phyloP scores from a whole-genome alignment of 2,113 vertebrate genomes.

The Hymenochirus boettgeri region DNA sequence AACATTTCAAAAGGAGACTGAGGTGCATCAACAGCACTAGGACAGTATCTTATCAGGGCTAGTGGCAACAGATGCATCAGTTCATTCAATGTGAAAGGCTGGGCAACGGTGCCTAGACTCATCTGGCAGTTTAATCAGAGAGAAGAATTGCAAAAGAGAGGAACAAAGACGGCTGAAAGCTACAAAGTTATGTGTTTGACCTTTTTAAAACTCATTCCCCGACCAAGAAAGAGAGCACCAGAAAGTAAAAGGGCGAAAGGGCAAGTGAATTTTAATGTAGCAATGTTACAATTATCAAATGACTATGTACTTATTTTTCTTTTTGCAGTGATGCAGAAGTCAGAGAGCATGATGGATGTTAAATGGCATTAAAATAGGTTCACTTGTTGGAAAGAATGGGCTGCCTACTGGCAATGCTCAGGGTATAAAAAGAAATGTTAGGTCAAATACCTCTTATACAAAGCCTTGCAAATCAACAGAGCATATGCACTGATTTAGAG shows the following conservation, averaged over 20 bases:
- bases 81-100: slow-evolving; percentile 59
- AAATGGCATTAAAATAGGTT: slow-evolving; percentile 38
- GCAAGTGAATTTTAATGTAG: slow-evolving; percentile 48
- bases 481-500: neutral
- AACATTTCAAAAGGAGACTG: slow-evolving; percentile 40
- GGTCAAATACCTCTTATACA: accelerated
- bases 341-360: slow-evolving; percentile 30
- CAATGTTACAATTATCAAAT: slow-evolving; percentile 43
- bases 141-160: slow-evolving; percentile 62
- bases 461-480: slow-evolving; percentile 16
- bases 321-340: slow-evolving; percentile 32
- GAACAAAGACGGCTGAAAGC: slow-evolving; percentile 55
- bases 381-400: slow-evolving; percentile 12
- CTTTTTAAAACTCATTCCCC: slow-evolving; percentile 52
- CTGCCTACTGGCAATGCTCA: slow-evolving; percentile 32
- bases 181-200: slow-evolving; percentile 56
- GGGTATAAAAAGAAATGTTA: slow-evolving; percentile 24
- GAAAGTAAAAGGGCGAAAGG: neutral
- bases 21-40: slow-evolving; percentile 48
- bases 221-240: neutral
- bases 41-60: slow-evolving; percentile 45
- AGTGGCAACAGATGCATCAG: slow-evolving; percentile 55
- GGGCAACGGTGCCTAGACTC: slow-evolving; percentile 52
- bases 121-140: slow-evolving; percentile 60
- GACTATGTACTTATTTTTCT: slow-evolving; percentile 43